These are phyloP conservation scores for Scartelaos histophorus DNA, from an alignment of 2,113 vertebrate genomes.

Conservation along the genomic window DNA sequence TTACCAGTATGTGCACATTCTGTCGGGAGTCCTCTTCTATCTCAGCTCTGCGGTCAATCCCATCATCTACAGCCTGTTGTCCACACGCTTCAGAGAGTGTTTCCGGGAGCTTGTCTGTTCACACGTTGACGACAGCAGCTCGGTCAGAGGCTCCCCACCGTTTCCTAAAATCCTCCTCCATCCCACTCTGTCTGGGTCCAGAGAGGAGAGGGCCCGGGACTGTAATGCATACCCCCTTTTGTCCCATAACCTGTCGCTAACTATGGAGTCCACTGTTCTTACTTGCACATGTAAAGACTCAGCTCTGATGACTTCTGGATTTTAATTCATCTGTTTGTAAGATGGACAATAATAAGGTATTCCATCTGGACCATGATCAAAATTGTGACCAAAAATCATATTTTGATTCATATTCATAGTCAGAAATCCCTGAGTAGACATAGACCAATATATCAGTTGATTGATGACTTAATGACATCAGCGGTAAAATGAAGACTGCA, in stretches of 20 bases:
- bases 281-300: slow-evolving; percentile 37
- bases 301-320: slow-evolving; percentile 42
- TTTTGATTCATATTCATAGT: neutral
- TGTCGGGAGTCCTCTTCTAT: slow-evolving; percentile 78
- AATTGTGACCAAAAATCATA: neutral
- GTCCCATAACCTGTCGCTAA: slow-evolving; percentile 31
- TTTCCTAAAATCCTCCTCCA: slow-evolving; percentile 54
- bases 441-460: no score
- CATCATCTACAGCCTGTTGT: slow-evolving; percentile 79
- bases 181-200: slow-evolving; percentile 29
- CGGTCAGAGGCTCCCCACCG: slow-evolving; percentile 61
- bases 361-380: neutral
- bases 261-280: slow-evolving; percentile 24
- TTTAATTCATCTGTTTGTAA: slow-evolving; percentile 23
- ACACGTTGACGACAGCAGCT: slow-evolving; percentile 40
- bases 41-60: slow-evolving; percentile 79
- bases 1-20: slow-evolving; percentile 79
- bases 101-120: slow-evolving; percentile 73
- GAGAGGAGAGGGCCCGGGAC: slow-evolving; percentile 18
- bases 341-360: neutral
- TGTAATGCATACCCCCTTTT: slow-evolving; percentile 40
- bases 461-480: no score
- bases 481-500: no score
- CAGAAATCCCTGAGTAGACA: no score
- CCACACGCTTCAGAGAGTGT: slow-evolving; percentile 74